Evolutionary conservation across 2,113 vertebrate genomes (phyloP), one percentile per base, ranked within the genome.

Genomic region (Maccullochella peelii): DNA sequence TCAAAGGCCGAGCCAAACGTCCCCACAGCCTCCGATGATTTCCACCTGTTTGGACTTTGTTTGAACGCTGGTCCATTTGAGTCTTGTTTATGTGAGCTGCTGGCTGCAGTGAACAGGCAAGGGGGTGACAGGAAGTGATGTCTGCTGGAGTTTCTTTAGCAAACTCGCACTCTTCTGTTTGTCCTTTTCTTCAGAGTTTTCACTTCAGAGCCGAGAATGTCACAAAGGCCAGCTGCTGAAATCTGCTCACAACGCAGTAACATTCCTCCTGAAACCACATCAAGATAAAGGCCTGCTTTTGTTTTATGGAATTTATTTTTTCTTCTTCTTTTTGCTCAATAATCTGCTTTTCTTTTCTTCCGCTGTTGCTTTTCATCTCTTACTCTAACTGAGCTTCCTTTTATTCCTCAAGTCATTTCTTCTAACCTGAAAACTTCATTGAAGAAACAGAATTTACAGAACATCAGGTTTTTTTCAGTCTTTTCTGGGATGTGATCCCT

Each of bases 121-220:
- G 18, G 2, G 10, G 36, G 20, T 10, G 61, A 49, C 40, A 80
- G 69, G 57, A 83, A 87, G 80, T 47, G 50, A 76, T n/a, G 59
- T 62, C 57, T 16, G 4, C 44, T 16, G 20, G 23, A 80, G 66
- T 72, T 81, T 78, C 62, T 74, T 40, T 15, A 11, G 33, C 33
- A 49, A 54, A 58, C 73, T 78, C 10, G 4, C 74, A 42, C 23
- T 75, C 0, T 9, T 20, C 15, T 7, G 40, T 83, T 73, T 77
- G 55, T 75, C 50, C 30, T 77, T 83, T 84, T 86, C 42, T 73
- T 21, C 0, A n/a, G 11, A n/a, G 30, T 59, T 66, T 50, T 65
- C 18, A 23, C 33, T 57, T 77, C 4, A 5, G 40, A 73, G 54
- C 18, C 0, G 20, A 65, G 44, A 58, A 73, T 8, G n/a, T 36